Evolutionary conservation across 2,888 invertebrate genomes (phyloP).

Genomic region (Chelonus formosanus): DNA sequence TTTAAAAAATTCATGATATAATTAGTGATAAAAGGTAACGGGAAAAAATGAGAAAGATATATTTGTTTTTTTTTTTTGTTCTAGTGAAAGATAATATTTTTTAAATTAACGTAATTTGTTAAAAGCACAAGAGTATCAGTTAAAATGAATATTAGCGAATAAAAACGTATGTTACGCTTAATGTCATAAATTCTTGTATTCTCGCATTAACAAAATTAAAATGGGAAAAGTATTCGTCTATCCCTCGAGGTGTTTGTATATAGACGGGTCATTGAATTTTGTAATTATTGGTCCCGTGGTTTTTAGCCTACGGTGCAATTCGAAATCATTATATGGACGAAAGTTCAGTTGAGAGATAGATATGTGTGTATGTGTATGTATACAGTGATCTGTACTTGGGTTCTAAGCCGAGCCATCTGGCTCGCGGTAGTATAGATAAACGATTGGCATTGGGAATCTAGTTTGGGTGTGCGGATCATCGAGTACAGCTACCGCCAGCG

Average conservation of each 20-base stretch:
- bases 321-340: constrained; percentile 42
- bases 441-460: constrained; percentile 45
- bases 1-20: no score
- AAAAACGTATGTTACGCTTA: constrained; percentile 29
- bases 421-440: constrained; percentile 44
- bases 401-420: constrained; percentile 47
- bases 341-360: constrained; percentile 39
- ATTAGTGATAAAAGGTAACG: no score
- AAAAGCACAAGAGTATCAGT: no score
- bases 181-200: constrained; percentile 40
- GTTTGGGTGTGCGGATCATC: constrained; percentile 49
- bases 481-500: constrained; percentile 43
- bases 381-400: constrained; percentile 26
- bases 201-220: constrained; percentile 38
- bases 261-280: constrained; percentile 21
- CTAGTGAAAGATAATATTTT: no score
- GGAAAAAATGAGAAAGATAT: no score
- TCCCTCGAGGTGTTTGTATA: constrained; percentile 25
- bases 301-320: constrained; percentile 36
- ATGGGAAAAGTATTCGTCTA: constrained; percentile 17
- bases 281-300: constrained; percentile 24
- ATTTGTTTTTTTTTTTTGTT: no score
- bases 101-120: no score
- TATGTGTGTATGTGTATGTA: neutral
- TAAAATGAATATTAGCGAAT: no score